Conservation (phyloP, 2,113 vertebrate genomes). For the Peromyscus maniculatus region DNA sequence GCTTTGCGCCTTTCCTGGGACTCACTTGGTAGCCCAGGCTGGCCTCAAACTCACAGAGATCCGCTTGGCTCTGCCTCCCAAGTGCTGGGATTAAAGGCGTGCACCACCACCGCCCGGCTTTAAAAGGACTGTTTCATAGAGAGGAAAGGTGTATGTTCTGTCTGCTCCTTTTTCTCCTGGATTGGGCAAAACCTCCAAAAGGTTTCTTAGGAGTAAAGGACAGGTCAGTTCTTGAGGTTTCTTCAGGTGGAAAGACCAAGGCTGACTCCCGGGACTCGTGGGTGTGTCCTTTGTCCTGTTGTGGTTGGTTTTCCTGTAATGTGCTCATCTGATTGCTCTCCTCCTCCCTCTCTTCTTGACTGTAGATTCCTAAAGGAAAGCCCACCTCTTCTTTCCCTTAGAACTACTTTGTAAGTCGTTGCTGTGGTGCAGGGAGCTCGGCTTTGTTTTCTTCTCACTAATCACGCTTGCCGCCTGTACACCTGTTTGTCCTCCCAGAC, state of each 20-base stretch:
- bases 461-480: conserved; percentile 84
- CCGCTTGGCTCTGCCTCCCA: too few relatives aligned
- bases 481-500: conserved; percentile 77
- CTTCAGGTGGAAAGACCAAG: conserved; percentile 40
- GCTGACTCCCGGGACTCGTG: conserved; percentile 18
- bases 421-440: conserved; percentile 84
- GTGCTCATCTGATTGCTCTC: conserved; percentile 89
- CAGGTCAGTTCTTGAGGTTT: conserved; percentile 57
- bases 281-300: conserved; percentile 73
- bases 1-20: too few relatives aligned
- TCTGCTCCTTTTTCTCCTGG: background rate
- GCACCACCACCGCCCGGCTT: too few relatives aligned
- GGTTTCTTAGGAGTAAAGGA: conserved; percentile 27
- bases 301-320: conserved; percentile 83
- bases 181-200: conserved; percentile 12
- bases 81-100: too few relatives aligned
- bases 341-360: conserved; percentile 89
- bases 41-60: too few relatives aligned
- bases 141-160: background rate
- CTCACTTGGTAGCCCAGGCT: too few relatives aligned
- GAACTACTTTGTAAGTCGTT: conserved; percentile 96
- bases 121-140: conserved; percentile 5
- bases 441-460: conserved; percentile 85
- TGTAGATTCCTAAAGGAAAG: conserved; percentile 98
- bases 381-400: conserved; percentile 94